Evolutionary conservation across 2,797 vertebrate species (phyloP), one percentile per base, ranked within the genome.

Genomic region (Acanthis flammea): DNA sequence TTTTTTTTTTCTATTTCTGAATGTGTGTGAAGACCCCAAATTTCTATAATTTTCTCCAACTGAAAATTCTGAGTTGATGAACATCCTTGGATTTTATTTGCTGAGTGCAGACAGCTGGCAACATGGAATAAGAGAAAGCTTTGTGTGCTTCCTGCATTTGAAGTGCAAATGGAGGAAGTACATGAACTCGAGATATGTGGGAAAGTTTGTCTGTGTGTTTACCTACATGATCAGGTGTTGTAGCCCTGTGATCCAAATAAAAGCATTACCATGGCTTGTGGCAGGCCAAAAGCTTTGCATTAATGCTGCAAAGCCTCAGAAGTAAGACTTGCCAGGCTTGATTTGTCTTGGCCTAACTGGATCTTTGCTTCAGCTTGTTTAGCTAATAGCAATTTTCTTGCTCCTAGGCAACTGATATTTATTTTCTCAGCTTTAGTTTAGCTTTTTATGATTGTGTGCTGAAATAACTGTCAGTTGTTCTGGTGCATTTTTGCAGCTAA

Each of bases 121-220:
- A 44, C 10, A 30, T 6, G 6, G 23, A 65, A 35, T n/a, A 5
- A 45, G 21, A 45, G 37, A 75, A 55, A 77, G 7, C 10, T 91
- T 83, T 14, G 12, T 18, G 12, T 48, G 21, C 25, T 70, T 24
- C 14, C 31, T 57, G 12, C 9, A 58, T 73, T 51, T 77, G 21
- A 83, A 24, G 17, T 53, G 45, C 30, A 74, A 76, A 71, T 25
- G 25, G 30, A 41, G 25, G 30, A 53, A 71, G 57, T 14, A 9
- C 4, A 12, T 7, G 37, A 51, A 41, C 25, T 18, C 0, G 0
- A 58, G 33, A 5, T 63, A 10, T 15, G 14, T 1, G 0, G 2
- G 6, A 51, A 3, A 42, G 17, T 68, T 74, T 86, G 58, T 10
- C 24, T 45, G 19, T 2, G 0, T 27, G 41, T 54, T 93, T 84